Conservation (phyloP, 2,888 invertebrate genomes). For the Stenoptilia bipunctidactyla region DNA sequence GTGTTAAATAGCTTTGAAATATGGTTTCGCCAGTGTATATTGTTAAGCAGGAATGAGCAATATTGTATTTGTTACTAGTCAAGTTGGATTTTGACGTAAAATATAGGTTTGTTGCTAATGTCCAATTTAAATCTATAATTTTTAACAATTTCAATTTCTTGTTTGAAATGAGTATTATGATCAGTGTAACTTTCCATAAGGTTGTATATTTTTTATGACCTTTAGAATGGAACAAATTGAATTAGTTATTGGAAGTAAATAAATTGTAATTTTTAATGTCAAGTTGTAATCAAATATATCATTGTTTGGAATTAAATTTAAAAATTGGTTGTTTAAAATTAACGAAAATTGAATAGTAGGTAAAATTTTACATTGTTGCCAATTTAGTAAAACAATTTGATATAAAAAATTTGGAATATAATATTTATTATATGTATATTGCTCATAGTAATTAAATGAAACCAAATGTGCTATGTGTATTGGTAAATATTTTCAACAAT, state of each 20-base stretch:
- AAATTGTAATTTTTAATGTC: no score
- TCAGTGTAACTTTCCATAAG: constrained; percentile 3
- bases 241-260: no score
- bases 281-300: background rate
- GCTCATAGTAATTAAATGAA: no score
- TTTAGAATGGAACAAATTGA: constrained; percentile 15
- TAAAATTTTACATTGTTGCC: constrained; percentile 58
- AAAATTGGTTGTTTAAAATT: constrained; percentile 1
- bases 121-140: constrained; percentile 7
- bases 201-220: constrained; percentile 21
- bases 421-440: no score
- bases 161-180: constrained; percentile 12
- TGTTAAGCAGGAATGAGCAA: constrained; percentile 10
- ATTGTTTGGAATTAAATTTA: no score
- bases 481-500: no score
- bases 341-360: constrained; percentile 3
- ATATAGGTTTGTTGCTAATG: constrained; percentile 6
- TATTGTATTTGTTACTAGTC: constrained; percentile 20
- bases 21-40: background rate
- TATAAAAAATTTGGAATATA: no score
- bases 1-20: constrained; percentile 11
- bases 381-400: constrained; percentile 25
- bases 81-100: constrained; percentile 17
- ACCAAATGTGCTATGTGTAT: no score
- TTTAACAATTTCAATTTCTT: constrained; percentile 10